Percentiles rank a stretch among this genome's conserved stretches.
phyloP scores from a whole-genome alignment of 2,888 invertebrate species.

The Cyclophora albipunctata region DNA sequence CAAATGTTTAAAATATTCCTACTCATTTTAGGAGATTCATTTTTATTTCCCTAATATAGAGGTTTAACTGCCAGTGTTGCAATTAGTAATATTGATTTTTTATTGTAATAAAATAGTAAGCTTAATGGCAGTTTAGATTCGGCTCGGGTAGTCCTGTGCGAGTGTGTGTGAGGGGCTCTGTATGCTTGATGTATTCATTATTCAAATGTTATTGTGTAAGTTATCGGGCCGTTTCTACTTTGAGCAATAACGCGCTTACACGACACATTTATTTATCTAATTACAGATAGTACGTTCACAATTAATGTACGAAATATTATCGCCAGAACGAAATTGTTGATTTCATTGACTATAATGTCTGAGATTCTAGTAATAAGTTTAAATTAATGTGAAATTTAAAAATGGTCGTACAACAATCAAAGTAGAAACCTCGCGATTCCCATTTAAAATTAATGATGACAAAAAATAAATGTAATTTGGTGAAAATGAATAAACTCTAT shows the following conservation, averaged over 20 bases:
- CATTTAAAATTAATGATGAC: constrained; percentile 29
- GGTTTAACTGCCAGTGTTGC: constrained; percentile 35
- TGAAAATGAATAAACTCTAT: constrained; percentile 30
- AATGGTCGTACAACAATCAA: constrained; percentile 3
- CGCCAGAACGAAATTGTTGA: too few species aligned
- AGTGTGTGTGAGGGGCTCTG: constrained; percentile 28
- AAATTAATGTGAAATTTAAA: not conserved
- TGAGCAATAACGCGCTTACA: constrained; percentile 5
- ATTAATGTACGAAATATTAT: too few species aligned
- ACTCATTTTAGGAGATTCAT: constrained; percentile 1
- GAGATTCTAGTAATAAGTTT: too few species aligned
- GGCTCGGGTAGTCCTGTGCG: constrained; percentile 12
- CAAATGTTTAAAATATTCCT: too few species aligned
- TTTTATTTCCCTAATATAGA: constrained; percentile 19
- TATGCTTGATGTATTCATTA: constrained; percentile 49
- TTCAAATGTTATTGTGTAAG: constrained; percentile 33
- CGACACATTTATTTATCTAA: too few species aligned
- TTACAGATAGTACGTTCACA: too few species aligned
- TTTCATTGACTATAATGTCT: too few species aligned
- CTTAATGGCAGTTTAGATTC: constrained; percentile 4
- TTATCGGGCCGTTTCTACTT: constrained; percentile 26
- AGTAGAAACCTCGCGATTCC: constrained; percentile 14
- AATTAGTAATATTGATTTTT: constrained; percentile 27
- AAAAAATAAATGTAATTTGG: constrained; percentile 31
- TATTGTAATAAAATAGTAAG: constrained; percentile 10